These are phyloP conservation scores for Pedicia rivosa DNA, from an alignment of 2,888 invertebrate genomes.

Conservation along the genomic window DNA sequence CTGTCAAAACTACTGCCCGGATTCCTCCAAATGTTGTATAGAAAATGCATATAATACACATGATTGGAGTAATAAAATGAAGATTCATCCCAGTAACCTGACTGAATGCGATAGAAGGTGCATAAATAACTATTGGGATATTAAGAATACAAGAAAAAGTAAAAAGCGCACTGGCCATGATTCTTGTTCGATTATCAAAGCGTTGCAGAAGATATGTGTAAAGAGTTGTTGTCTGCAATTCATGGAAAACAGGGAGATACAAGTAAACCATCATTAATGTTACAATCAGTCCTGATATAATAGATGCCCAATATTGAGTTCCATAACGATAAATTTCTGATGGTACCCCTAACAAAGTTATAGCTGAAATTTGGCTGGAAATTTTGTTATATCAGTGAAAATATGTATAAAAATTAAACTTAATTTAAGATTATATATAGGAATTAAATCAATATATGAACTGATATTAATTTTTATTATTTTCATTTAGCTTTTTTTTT, in stretches of 20 bases:
- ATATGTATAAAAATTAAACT: too few species aligned
- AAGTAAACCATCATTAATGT: slow-evolving; percentile 21
- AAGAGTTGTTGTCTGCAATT: slow-evolving; percentile 29
- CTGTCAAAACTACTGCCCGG: slow-evolving; percentile 48
- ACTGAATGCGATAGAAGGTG: slow-evolving; percentile 30
- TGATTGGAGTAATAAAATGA: slow-evolving; percentile 42
- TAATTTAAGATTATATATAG: too few species aligned
- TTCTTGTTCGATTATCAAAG: slow-evolving; percentile 19
- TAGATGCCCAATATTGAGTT: slow-evolving; percentile 28
- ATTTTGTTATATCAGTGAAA: too few species aligned
- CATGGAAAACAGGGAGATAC: slow-evolving; percentile 34
- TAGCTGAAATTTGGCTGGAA: slow-evolving; percentile 8
- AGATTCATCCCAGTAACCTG: slow-evolving; percentile 37
- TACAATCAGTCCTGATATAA: slow-evolving; percentile 25
- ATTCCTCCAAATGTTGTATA: slow-evolving; percentile 49
- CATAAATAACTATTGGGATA: slow-evolving; percentile 28
- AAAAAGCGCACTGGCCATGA: slow-evolving; percentile 19
- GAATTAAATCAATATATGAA: too few species aligned
- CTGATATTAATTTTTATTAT: too few species aligned
- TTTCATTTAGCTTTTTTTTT: too few species aligned
- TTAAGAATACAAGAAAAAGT: slow-evolving; percentile 19
- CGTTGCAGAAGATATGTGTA: slow-evolving; percentile 26
- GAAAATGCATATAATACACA: slow-evolving; percentile 56
- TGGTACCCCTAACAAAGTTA: slow-evolving; percentile 22
- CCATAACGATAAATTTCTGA: slow-evolving; percentile 35